Evolutionary conservation across 2,888 invertebrate species (phyloP), one percentile per base, ranked within the genome.

Genomic region (Drosophila incognita): DNA sequence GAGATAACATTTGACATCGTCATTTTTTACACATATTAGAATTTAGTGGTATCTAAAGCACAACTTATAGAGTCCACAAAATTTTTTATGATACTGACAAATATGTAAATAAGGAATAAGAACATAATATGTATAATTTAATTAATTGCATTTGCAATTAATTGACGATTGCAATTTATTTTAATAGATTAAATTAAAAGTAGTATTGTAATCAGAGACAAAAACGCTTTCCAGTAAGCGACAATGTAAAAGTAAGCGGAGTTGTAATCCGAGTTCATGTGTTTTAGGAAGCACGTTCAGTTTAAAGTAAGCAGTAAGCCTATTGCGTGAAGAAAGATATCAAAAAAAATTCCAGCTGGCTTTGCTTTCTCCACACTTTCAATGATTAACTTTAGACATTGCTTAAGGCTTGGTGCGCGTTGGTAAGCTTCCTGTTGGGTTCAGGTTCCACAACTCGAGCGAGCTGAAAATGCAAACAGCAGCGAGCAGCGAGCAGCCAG

Each of bases 381-480:
- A 31, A 29, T 58, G 72, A 49, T 72, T 63, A 53, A 42, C 73
- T 58, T 38, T 31, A 33, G 33, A 24, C 53, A 35, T 62, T 31
- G 36, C 46, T 49, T 29, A 15, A 18, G 71, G 62, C 54, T 5
- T 15, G 38, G 18, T 51, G 40, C 36, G 51, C 56, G 29, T 46
- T 40, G 38, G 33, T 36, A 31, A 72, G 49, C 56, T 57, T 57
- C 27, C 48, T 35, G 21, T 33, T n/a, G n/a, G 40, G n/a, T n/a
- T 38, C 59, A 54, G 33, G 62, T 53, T 48, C 51, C 52, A 61
- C 51, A 68, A 56, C 48, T 59, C 10, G 35, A 68, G 68, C 60
- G 68, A 57, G 68, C 60, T 82, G 33, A 29, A 57, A 54, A 40
- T 46, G 51, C 33, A 18, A 46, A 21, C 36, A 60, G 46, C 46